Conservation (phyloP, 2,797 vertebrate genomes). For the Squalus acanthias region DNA sequence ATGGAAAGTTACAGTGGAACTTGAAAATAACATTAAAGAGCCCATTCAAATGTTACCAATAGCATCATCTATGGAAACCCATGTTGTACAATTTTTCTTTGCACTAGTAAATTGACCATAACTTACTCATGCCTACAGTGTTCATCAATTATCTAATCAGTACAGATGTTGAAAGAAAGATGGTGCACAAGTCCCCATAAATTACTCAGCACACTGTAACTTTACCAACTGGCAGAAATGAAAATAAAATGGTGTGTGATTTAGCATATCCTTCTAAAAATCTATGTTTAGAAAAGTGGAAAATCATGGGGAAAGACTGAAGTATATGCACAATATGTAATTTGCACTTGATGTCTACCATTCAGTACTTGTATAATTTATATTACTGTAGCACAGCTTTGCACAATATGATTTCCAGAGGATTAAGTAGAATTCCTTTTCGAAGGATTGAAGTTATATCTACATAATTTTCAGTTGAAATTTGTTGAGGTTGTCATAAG, state of each 20-base stretch:
- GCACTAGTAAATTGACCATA: neutral
- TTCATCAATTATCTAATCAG: neutral
- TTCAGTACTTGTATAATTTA: neutral
- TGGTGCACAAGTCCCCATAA: neutral
- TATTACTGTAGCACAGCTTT: neutral
- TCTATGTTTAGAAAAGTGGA: neutral
- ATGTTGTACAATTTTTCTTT: conserved; percentile 1
- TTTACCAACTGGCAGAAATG: neutral
- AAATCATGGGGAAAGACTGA: neutral
- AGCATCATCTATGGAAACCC: neutral
- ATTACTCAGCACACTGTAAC: neutral
- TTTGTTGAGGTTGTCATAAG: neutral
- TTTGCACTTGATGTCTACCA: neutral
- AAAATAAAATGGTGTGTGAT: neutral
- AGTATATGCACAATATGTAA: neutral
- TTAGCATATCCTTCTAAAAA: neutral
- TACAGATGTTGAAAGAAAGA: neutral
- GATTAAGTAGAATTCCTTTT: neutral
- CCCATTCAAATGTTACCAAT: neutral
- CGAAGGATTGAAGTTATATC: neutral
- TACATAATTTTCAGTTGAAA: neutral
- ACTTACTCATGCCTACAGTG: neutral
- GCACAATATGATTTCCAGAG: neutral
- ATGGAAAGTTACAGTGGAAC: neutral
- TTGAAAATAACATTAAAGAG: neutral